Percentiles rank a stretch among this genome's conserved stretches.
phyloP scores from a whole-genome alignment of 2,888 invertebrate genomes.

The Phyto melanocephala region DNA sequence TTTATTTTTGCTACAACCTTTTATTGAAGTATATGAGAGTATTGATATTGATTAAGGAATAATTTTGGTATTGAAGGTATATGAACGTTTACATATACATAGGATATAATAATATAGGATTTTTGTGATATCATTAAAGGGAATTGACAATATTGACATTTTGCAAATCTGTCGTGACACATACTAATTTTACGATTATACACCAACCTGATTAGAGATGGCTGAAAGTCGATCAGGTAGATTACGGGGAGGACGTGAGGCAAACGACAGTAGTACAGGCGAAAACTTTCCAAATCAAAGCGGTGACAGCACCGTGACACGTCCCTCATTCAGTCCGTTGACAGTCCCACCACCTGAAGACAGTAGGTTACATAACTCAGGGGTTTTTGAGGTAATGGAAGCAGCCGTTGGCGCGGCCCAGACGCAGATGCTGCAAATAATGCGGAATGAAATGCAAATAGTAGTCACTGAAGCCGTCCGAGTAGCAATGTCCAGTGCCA shows the following conservation, averaged over 20 bases:
- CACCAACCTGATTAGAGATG: background rate
- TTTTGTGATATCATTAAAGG: too few species aligned
- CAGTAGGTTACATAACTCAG: background rate
- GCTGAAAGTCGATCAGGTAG: background rate
- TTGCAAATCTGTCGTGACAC: too few species aligned
- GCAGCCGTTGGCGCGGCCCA: background rate
- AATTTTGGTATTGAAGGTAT: too few species aligned
- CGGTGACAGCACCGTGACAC: background rate
- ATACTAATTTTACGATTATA: too few species aligned
- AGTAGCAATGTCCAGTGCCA: background rate
- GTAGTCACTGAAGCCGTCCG: background rate
- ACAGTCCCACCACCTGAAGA: background rate
- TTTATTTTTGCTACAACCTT: too few species aligned
- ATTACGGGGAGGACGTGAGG: background rate
- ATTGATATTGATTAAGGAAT: too few species aligned
- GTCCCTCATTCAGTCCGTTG: background rate
- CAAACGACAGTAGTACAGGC: background rate
- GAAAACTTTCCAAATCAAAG: background rate
- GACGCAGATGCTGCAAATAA: background rate
- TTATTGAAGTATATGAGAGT: too few species aligned
- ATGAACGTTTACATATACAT: too few species aligned
- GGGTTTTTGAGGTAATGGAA: background rate
- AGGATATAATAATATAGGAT: too few species aligned
- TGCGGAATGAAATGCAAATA: background rate
- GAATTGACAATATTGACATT: too few species aligned